Evolutionary conservation across 2,113 vertebrate genomes (phyloP).

Genomic region (Halcyon malimbica): DNA sequence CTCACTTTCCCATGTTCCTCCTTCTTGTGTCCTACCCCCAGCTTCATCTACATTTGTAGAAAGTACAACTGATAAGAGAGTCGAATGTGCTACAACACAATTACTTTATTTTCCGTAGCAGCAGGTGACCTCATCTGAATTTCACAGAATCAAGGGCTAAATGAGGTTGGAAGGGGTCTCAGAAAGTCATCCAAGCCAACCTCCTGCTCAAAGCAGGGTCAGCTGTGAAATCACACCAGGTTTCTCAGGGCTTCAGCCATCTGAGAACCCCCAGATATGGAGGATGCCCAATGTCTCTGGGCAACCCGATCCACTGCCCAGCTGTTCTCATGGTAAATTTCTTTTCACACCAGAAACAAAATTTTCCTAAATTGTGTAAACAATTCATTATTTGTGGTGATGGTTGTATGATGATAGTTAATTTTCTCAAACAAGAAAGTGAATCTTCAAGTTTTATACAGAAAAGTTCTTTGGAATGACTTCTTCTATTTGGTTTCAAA

Average conservation of each 20-base stretch:
- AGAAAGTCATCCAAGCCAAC: neutral
- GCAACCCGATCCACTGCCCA: neutral
- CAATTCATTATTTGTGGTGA: neutral
- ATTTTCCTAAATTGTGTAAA: neutral
- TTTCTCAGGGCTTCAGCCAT: neutral
- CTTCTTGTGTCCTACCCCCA: neutral
- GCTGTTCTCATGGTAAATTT: neutral
- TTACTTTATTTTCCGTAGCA: neutral
- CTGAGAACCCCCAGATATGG: fast-evolving
- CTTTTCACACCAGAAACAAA: neutral
- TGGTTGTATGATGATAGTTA: neutral
- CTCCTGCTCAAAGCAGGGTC: neutral
- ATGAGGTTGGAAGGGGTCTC: neutral
- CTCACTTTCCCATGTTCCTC: neutral
- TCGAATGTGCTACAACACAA: too few species aligned
- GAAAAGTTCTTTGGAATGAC: neutral
- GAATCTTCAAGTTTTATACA: neutral
- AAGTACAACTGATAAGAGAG: neutral
- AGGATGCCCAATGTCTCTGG: neutral
- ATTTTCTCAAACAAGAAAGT: neutral
- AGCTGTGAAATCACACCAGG: neutral
- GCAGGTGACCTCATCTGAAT: neutral
- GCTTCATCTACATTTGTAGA: neutral
- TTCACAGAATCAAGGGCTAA: neutral
- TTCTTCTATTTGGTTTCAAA: neutral